Evolutionary conservation across 2,797 vertebrate genomes (phyloP).

Genomic region (Sebastes paucispinis): DNA sequence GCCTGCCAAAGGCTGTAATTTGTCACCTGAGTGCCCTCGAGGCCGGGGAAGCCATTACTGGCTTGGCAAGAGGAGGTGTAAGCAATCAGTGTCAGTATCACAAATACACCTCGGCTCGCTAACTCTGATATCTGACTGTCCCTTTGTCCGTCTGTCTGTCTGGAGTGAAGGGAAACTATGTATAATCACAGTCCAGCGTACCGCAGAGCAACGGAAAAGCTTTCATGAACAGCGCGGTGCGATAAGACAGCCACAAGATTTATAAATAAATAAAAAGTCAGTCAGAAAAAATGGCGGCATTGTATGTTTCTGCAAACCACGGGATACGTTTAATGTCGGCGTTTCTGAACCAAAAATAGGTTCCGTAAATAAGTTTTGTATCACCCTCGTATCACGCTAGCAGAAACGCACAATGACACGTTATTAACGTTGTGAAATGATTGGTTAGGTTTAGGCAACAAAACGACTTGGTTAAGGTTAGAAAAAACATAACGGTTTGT

Average conservation of each 20-base stretch:
- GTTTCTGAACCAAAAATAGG: background rate
- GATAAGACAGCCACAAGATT: background rate
- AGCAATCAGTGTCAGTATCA: conserved; percentile 53
- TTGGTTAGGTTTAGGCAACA: background rate
- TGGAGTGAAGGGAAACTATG: background rate
- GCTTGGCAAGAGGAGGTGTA: conserved; percentile 41
- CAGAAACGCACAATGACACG: too few species aligned
- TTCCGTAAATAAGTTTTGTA: background rate
- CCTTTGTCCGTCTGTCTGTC: background rate
- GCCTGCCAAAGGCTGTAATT: conserved; percentile 50
- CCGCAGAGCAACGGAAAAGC: background rate
- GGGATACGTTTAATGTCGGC: background rate
- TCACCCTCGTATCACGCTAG: background rate
- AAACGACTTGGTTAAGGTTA: background rate
- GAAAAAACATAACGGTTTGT: background rate
- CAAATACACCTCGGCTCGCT: background rate
- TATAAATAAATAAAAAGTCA: background rate
- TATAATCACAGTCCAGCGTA: background rate
- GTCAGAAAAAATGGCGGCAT: too few species aligned
- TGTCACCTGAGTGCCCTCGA: conserved; percentile 56
- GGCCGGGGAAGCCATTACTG: conserved; percentile 53
- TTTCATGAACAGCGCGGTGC: background rate
- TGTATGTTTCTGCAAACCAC: too few species aligned
- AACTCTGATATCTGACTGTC: background rate
- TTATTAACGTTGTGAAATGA: background rate